These are phyloP conservation scores for Syrista parreyssii DNA, from an alignment of 2,888 invertebrate species.

Conservation along the genomic window DNA sequence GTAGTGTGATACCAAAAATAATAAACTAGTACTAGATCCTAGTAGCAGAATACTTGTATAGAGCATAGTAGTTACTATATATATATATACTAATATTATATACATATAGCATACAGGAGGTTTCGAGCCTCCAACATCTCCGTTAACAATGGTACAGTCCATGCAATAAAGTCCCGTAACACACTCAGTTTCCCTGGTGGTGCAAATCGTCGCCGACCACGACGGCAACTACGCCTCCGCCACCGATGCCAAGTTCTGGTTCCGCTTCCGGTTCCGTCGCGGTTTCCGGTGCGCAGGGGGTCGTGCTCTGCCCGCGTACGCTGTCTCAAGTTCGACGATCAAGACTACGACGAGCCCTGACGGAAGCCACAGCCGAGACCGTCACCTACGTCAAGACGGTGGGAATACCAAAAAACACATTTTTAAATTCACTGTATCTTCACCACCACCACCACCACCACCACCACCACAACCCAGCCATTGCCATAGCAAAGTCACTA, in stretches of 20 bases:
- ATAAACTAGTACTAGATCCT: no score
- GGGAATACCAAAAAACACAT: slow-evolving; percentile 61
- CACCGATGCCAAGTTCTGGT: slow-evolving; percentile 39
- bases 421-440: slow-evolving; percentile 4
- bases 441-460: not conserved
- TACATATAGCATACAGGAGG: not conserved
- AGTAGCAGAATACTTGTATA: not conserved
- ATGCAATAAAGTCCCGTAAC: slow-evolving; percentile 29
- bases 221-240: slow-evolving; percentile 54
- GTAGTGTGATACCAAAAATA: no score
- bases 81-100: no score
- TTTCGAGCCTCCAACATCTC: not conserved
- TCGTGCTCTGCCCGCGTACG: slow-evolving; percentile 90
- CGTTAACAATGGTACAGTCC: not conserved
- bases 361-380: slow-evolving; percentile 89
- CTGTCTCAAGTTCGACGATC: slow-evolving; percentile 89
- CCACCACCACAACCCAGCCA: slow-evolving; percentile 6
- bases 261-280: slow-evolving; percentile 51
- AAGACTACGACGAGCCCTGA: slow-evolving; percentile 88
- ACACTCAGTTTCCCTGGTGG: slow-evolving; percentile 65
- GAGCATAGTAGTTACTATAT: not conserved
- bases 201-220: slow-evolving; percentile 63
- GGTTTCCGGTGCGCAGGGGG: slow-evolving; percentile 73
- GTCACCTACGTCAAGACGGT: slow-evolving; percentile 91
- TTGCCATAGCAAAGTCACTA: no score